Evolutionary conservation across 1,140 invertebrate genomes (phyloP).

Genomic region (Macrostomum lignano): DNA sequence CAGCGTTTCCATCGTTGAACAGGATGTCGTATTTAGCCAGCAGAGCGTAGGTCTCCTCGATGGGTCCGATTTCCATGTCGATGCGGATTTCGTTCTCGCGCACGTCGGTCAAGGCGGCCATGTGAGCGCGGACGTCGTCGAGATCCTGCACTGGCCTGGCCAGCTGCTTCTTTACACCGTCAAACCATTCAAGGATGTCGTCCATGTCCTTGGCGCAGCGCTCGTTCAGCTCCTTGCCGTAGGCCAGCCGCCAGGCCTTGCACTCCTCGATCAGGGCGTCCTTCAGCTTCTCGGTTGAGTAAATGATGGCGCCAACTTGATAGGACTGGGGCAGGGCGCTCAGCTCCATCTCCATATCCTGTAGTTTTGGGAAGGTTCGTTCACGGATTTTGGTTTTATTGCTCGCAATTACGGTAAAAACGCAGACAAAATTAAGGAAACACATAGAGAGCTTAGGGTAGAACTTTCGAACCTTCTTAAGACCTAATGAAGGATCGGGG

Average conservation of each 20-base stretch:
- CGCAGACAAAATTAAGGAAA: no score
- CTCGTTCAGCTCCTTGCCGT: conserved; percentile 66
- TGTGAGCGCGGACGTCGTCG: conserved; percentile 64
- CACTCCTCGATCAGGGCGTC: conserved; percentile 53
- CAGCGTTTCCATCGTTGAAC: conserved; percentile 59
- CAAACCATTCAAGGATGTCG: conserved; percentile 12
- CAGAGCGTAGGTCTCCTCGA: conserved; percentile 75
- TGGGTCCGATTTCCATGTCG: conserved; percentile 65
- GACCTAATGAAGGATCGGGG: no score
- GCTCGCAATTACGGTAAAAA: no score
- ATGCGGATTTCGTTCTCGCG: conserved; percentile 73
- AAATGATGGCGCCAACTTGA: conserved; percentile 22
- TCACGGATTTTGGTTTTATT: no score
- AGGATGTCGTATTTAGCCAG: conserved; percentile 55
- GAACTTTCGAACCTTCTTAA: no score
- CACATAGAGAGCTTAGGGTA: no score
- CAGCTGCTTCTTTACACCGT: conserved; percentile 1
- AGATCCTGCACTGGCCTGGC: conserved; percentile 51
- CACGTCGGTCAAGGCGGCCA: conserved; percentile 69
- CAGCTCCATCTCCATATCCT: conserved; percentile 22
- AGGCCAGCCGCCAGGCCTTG: conserved; percentile 45
- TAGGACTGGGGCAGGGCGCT: conserved; percentile 19
- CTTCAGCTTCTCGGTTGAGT: conserved; percentile 45
- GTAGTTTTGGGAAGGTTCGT: no score
- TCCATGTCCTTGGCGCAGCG: conserved; percentile 77